phyloP scores from a whole-genome alignment of 2,113 vertebrate genomes.

The Poeciliopsis occidentalis region DNA sequence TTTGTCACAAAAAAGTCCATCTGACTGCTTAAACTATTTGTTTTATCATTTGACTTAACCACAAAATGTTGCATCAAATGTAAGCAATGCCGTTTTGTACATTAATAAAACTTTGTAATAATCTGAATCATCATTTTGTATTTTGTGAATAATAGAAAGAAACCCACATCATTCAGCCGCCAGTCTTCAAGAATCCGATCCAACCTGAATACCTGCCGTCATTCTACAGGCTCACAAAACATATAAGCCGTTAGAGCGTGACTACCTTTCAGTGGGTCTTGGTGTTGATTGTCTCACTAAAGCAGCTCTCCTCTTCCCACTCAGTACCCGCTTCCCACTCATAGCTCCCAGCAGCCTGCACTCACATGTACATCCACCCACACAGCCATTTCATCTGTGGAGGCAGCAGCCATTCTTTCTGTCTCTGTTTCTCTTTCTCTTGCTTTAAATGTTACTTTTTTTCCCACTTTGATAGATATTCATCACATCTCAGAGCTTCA shows the following conservation, averaged over 20 bases:
- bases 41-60: not conserved
- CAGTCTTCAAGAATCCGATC: slow-evolving; percentile 10
- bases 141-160: slow-evolving; percentile 8
- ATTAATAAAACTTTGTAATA: slow-evolving; percentile 4
- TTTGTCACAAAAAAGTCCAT: not conserved
- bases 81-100: slow-evolving; percentile 2
- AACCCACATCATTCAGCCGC: slow-evolving; percentile 9
- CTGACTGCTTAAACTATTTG: not conserved
- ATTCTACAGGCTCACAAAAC: slow-evolving; percentile 52
- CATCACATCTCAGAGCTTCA: slow-evolving; percentile 31
- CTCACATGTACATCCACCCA: slow-evolving; percentile 74
- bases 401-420: slow-evolving; percentile 60
- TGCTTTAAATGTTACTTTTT: slow-evolving; percentile 47
- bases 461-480: slow-evolving; percentile 53
- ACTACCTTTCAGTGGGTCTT: slow-evolving; percentile 66
- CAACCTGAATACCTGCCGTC: slow-evolving; percentile 34
- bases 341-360: slow-evolving; percentile 74
- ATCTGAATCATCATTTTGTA: slow-evolving; percentile 6
- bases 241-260: slow-evolving; percentile 65
- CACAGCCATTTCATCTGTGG: slow-evolving; percentile 65
- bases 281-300: slow-evolving; percentile 69
- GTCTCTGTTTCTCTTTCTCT: slow-evolving; percentile 33
- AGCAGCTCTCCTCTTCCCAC: slow-evolving; percentile 77
- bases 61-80: not conserved
- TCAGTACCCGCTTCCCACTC: slow-evolving; percentile 77